Conservation (phyloP, 2,113 vertebrate species). For the Seriola aureovittata region DNA sequence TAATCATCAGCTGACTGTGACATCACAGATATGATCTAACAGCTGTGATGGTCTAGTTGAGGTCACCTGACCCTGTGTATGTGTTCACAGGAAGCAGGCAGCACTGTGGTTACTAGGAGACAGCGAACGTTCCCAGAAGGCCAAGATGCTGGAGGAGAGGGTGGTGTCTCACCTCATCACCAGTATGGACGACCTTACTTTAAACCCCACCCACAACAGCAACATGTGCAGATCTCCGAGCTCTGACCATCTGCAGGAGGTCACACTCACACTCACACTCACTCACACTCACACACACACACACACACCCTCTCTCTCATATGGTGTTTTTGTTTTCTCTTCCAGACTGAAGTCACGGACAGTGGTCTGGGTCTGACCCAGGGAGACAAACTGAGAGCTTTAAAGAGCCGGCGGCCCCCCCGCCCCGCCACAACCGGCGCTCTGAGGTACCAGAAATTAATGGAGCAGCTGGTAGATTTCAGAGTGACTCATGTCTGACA, state of each 20-base stretch:
- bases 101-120: constrained; percentile 92
- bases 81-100: constrained; percentile 89
- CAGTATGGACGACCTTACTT: constrained; percentile 87
- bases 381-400: constrained; percentile 96
- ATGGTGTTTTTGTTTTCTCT: constrained; percentile 5
- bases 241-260: constrained; percentile 86
- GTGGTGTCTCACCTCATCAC: constrained; percentile 88
- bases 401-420: constrained; percentile 90
- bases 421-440: constrained; percentile 85
- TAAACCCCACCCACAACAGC: constrained; percentile 76
- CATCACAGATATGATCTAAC: too few species aligned
- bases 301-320: too few species aligned
- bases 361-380: constrained; percentile 87
- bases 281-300: constrained; percentile 35
- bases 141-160: constrained; percentile 85
- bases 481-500: too few species aligned
- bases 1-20: too few species aligned
- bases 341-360: constrained; percentile 86
- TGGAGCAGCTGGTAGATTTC: too few species aligned
- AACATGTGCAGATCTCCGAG: constrained; percentile 76
- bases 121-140: constrained; percentile 79
- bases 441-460: constrained; percentile 81
- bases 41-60: background rate
- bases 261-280: constrained; percentile 48
- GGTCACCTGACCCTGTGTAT: background rate